Evolutionary conservation across 2,113 vertebrate species (phyloP).

Genomic region (human): DNA sequence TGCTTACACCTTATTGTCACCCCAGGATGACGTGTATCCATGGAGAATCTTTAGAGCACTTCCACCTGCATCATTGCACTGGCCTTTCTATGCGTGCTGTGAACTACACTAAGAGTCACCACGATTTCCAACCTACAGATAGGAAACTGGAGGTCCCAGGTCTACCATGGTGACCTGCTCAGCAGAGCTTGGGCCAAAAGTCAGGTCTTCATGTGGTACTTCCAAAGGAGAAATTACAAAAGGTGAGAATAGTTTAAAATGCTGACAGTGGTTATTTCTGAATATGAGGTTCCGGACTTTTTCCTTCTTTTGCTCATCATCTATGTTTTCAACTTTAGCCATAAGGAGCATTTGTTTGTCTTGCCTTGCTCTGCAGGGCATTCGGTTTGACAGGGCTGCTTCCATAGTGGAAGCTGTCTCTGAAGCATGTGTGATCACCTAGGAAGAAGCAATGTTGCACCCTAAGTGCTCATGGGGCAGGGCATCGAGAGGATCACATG

Average conservation of each 20-base stretch:
- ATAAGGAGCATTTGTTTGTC: rapidly evolving
- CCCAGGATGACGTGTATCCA: rapidly evolving
- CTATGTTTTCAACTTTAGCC: too few relatives aligned
- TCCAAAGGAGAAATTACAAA: not conserved
- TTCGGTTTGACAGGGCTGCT: not conserved
- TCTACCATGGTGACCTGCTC: rapidly evolving
- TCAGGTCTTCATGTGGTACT: not conserved
- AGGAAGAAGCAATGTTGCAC: rapidly evolving
- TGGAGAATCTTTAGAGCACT: rapidly evolving
- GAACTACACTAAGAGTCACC: not conserved
- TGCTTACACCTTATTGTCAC: rapidly evolving
- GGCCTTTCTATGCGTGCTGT: not conserved
- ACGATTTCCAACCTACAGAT: too few relatives aligned
- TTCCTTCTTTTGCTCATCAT: not conserved
- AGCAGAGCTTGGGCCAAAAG: not conserved
- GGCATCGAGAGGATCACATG: rapidly evolving
- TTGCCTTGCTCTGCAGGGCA: rapidly evolving
- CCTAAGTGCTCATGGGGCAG: not conserved
- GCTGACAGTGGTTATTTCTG: not conserved
- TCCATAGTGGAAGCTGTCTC: not conserved
- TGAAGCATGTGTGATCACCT: not conserved
- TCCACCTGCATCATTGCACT: not conserved
- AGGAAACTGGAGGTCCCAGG: not conserved
- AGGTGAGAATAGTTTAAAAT: rapidly evolving
- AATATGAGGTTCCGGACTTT: rapidly evolving